Percentiles rank a stretch among this genome's conserved stretches.
These are phyloP conservation scores for Peromyscus melanophrys DNA, from an alignment of 2,797 vertebrate species.

Conservation along the genomic window DNA sequence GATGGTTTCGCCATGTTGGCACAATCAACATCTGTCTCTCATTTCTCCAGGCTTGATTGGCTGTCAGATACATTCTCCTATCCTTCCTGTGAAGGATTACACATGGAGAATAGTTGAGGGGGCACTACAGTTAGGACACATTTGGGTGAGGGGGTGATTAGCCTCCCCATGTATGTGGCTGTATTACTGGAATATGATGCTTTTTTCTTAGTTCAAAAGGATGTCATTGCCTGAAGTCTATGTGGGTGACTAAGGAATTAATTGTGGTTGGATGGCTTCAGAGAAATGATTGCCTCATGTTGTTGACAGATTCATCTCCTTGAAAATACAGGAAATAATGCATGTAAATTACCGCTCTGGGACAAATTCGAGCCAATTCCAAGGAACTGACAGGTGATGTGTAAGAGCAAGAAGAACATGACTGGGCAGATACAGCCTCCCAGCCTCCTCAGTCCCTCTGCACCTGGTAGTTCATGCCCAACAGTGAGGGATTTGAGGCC, in stretches of 20 bases:
- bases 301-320: slow-evolving; percentile 57
- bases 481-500: neutral
- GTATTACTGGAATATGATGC: neutral
- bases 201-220: neutral
- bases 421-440: neutral
- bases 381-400: neutral
- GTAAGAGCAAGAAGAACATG: neutral
- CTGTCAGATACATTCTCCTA: neutral
- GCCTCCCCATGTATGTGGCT: slow-evolving; percentile 20
- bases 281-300: slow-evolving; percentile 1
- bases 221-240: neutral
- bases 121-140: neutral
- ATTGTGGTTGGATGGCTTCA: neutral
- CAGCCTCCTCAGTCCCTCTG: neutral
- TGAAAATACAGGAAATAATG: slow-evolving; percentile 8
- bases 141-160: neutral
- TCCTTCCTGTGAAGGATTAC: slow-evolving; percentile 9
- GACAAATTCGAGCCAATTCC: neutral
- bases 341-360: neutral
- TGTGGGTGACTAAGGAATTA: slow-evolving; percentile 38
- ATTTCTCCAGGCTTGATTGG: slow-evolving; percentile 30
- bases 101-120: neutral
- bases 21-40: neutral
- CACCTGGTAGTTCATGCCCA: neutral
- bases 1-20: neutral